These are phyloP conservation scores for Syrrhaptes paradoxus DNA, from an alignment of 2,113 vertebrate species.

Conservation along the genomic window DNA sequence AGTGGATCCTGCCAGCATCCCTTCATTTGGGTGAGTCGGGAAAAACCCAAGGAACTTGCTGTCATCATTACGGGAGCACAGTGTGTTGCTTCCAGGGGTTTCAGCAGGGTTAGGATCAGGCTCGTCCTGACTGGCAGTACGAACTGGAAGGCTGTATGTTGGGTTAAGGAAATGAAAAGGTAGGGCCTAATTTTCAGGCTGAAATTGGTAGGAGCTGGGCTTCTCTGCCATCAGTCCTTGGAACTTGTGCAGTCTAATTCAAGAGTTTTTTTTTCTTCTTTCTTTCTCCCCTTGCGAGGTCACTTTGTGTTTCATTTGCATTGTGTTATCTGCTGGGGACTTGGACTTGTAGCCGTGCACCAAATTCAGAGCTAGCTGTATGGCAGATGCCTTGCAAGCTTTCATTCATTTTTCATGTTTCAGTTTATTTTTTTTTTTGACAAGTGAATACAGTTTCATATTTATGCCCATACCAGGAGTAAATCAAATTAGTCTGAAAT, in stretches of 20 bases:
- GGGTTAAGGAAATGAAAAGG: background rate
- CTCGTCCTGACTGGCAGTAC: background rate
- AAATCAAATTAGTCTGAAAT: conserved; percentile 69
- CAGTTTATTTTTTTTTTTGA: conserved; percentile 24
- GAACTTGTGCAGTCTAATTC: background rate
- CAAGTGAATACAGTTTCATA: conserved; percentile 6
- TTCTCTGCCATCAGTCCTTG: background rate
- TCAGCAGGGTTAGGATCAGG: background rate
- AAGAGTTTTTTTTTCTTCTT: background rate
- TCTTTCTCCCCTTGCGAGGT: background rate
- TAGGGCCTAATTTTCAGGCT: background rate
- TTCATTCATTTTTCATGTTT: conserved; percentile 1
- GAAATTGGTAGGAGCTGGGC: background rate
- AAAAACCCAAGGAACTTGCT: background rate
- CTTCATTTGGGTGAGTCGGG: accelerated
- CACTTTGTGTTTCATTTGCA: conserved; percentile 50
- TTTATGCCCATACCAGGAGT: conserved; percentile 40
- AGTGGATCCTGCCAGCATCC: background rate
- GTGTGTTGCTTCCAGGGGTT: background rate
- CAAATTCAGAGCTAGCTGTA: background rate
- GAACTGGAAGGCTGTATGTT: background rate
- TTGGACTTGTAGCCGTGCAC: background rate
- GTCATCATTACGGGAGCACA: accelerated
- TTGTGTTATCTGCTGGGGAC: conserved; percentile 34
- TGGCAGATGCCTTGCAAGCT: conserved; percentile 1